Base-by-base conservation (phyloP, 2,113 vertebrate species). In the Alces alces region DNA sequence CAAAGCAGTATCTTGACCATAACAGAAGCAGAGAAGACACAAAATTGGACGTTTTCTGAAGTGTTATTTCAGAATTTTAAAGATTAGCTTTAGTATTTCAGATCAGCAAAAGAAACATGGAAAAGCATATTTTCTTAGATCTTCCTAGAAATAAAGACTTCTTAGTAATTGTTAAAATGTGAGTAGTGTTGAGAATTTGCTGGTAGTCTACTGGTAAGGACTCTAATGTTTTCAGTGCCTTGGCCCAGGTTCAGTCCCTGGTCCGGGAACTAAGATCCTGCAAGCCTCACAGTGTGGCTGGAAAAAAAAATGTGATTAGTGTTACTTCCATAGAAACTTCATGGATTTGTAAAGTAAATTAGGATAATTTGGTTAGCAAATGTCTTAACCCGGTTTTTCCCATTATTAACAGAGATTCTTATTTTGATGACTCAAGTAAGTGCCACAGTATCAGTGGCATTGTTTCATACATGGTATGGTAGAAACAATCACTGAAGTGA, bases 401-500 rank as follows among this genome's bases (percentile, higher is more conserved):
- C 5, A 27, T 87, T 92, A 58, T 92, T 96, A n/a, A n/a, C 19
- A 94, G 55, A 66, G 50, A 70, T 96, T 57, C 33, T 64, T 83
- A n/a, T 93, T 86, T 36, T 97, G 93, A 89, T 93, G 92, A 92
- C 47, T 87, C 36, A 93, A 97, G 64, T 54, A 96, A 82, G 83
- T 89, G 33, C 39, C 8, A 7, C 30, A 60, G 64, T 25, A 17
- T 60, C 43, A 89, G 14, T 78, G 57, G 86, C 64, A 58, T 33
- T 64, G 5, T 91, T 91, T 91, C 23, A 27, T 66, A 19, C 13
- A 23, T 96, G 55, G 33, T 86, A 36, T 17, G 61, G 19, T 93
- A 55, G 64, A 89, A 30, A 83, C 61, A 73, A 0, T 58, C 39
- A 30, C 94, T 91, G 7, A 58, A 80, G 23, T 61, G 66, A 89